Conservation (phyloP, 2,888 invertebrate species). For the Stenotaenia linearis region DNA sequence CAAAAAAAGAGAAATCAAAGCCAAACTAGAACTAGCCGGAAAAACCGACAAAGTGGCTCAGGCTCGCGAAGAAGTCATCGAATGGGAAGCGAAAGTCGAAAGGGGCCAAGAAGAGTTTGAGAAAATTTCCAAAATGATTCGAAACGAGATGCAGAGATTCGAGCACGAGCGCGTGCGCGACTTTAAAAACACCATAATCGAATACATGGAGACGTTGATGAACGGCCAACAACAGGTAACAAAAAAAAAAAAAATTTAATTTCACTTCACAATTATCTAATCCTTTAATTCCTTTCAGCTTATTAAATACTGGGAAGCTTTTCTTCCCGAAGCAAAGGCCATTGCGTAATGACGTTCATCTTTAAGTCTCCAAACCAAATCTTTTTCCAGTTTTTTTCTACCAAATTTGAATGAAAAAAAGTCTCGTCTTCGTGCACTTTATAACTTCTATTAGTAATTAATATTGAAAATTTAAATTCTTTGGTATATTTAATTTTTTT, state of each 20-base stretch:
- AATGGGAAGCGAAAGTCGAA: constrained; percentile 96
- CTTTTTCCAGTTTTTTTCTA: background rate
- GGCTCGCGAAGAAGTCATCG: constrained; percentile 83
- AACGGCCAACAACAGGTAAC: constrained; percentile 86
- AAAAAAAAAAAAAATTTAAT: background rate
- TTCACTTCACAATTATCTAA: background rate
- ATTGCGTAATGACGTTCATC: constrained; percentile 63
- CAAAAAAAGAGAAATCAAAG: constrained; percentile 88
- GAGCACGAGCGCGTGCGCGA: constrained; percentile 81
- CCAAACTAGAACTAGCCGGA: constrained; percentile 82
- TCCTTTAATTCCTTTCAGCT: constrained; percentile 56
- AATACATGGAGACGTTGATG: constrained; percentile 89
- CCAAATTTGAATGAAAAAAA: background rate
- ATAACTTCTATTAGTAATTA: background rate
- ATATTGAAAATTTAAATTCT: background rate
- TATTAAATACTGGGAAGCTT: constrained; percentile 91
- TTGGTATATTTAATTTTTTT: too few species aligned
- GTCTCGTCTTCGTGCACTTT: background rate
- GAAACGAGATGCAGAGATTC: constrained; percentile 87
- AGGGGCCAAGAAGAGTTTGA: constrained; percentile 94
- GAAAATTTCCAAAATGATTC: constrained; percentile 86
- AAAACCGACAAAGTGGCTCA: constrained; percentile 83
- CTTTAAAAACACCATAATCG: constrained; percentile 80
- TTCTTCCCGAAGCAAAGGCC: constrained; percentile 89
- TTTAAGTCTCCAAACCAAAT: background rate